Evolutionary conservation across 92 coral and sea anemone species (phyloP).

Genomic region (Porites rus): DNA sequence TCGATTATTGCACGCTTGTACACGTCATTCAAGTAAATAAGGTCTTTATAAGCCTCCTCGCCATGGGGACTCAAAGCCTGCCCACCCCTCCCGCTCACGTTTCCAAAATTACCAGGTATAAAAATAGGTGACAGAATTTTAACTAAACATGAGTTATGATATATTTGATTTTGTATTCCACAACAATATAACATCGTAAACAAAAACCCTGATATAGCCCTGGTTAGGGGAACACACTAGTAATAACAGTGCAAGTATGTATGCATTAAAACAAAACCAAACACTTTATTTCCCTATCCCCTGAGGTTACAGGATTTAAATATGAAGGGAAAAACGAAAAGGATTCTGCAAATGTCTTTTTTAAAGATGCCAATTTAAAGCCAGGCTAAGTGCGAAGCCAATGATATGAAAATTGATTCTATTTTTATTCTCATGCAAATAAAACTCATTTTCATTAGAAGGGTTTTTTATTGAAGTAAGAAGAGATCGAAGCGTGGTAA

Average conservation of each 20-base stretch:
- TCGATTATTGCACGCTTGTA: constrained; percentile 30
- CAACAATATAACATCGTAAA: constrained; percentile 45
- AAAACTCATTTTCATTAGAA: no score
- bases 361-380: no score
- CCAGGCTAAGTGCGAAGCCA: no score
- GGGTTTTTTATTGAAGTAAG: no score
- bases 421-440: no score
- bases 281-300: constrained; percentile 44
- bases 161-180: constrained; percentile 44
- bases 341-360: no score
- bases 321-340: no score
- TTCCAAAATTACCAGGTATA: constrained; percentile 32
- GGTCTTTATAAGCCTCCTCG: constrained; percentile 66
- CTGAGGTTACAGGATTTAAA: neutral
- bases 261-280: constrained; percentile 42
- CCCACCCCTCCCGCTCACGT: constrained; percentile 23
- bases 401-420: no score
- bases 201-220: constrained; percentile 37
- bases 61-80: constrained; percentile 34
- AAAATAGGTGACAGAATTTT: neutral
- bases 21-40: constrained; percentile 55
- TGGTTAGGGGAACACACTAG: constrained; percentile 45
- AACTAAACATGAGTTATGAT: neutral
- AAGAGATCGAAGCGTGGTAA: no score
- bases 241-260: constrained; percentile 36